Evolutionary conservation across 2,113 vertebrate genomes (phyloP), one percentile per base, ranked within the genome.

Genomic region (Rhipidura dahli): DNA sequence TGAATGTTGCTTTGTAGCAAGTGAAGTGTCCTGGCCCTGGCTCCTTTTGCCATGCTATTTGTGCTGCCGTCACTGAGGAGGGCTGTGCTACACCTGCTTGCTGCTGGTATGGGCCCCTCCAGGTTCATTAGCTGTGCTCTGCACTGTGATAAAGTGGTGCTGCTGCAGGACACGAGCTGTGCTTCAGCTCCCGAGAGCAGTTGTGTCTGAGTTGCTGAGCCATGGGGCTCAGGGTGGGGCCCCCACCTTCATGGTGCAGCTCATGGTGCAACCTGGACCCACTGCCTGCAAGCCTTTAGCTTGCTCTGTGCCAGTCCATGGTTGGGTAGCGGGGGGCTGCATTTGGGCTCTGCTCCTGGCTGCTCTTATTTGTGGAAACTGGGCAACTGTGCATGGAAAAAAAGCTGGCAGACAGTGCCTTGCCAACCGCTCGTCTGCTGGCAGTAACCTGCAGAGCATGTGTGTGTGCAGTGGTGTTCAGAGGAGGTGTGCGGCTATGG

Each of bases 151-250:
- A 47, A 61, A 49, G 24, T 40, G 50, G 2, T 57, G 60, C 61
- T 88, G 75, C 60, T 92, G 83, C 76, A 54, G 66, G 65, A 79
- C 65, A 53, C 10, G 10, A 66, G 56, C 92, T 66, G n/a, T 79
- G 56, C 22, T 63, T 57, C 75, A 49, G 51, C 44, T 71, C 17
- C 17, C 35, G 45, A 63, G 42, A 82, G 82, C 42, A 65, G 61
- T 33, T 28, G 28, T 40, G 56, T 50, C 23, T 73, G 88, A 64
- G n/a, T 19, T 86, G 21, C 42, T 35, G 19, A 33, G 11, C 66
- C 12, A 2, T 15, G 44, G 66, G 77, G 49, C 33, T 88, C 7
- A 1, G 21, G 1, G 0, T 1, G 3, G 20, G 15, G 35, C 31
- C 44, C 49, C 24, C n/a, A 57, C 11, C 17, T 60, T 61, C 24